Evolutionary conservation across 2,113 vertebrate genomes (phyloP).

Genomic region (Halichoeres trimaculatus): DNA sequence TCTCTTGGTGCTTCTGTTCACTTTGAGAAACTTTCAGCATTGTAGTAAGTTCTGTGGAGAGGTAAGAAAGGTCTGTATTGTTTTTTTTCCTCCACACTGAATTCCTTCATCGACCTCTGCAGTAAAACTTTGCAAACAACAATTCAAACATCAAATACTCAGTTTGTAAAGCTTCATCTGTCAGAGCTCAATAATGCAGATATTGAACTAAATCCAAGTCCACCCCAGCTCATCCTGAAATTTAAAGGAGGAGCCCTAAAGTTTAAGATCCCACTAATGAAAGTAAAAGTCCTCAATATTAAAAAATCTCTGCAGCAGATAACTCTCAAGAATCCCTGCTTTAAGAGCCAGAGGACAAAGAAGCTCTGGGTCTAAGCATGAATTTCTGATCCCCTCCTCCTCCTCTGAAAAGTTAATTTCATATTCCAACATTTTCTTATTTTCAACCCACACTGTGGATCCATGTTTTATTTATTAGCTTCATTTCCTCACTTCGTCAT

Average conservation of each 20-base stretch:
- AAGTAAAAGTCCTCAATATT: not conserved
- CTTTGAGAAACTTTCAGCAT: too few relatives aligned
- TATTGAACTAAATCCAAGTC: too few relatives aligned
- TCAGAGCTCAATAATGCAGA: too few relatives aligned
- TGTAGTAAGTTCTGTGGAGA: too few relatives aligned
- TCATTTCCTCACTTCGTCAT: constrained; percentile 45
- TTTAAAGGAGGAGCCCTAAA: not conserved
- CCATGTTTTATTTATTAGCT: constrained; percentile 68
- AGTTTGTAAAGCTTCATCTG: too few relatives aligned
- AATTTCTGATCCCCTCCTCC: constrained; percentile 25
- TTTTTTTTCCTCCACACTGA: too few relatives aligned
- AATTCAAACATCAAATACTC: too few relatives aligned
- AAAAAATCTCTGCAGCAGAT: not conserved
- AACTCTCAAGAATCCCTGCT: constrained; percentile 1
- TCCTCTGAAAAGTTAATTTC: constrained; percentile 14
- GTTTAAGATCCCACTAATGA: not conserved
- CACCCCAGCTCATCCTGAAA: too few relatives aligned
- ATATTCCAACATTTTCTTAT: constrained; percentile 37
- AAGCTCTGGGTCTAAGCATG: constrained; percentile 22
- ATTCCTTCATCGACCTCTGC: too few relatives aligned
- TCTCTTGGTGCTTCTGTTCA: too few relatives aligned
- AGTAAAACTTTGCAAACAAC: too few relatives aligned
- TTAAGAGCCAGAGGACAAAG: constrained; percentile 23
- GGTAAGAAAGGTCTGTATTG: too few relatives aligned
- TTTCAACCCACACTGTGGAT: constrained; percentile 40